Conservation (phyloP, 1,140 invertebrate species). For the Drosophila nikananu region DNA sequence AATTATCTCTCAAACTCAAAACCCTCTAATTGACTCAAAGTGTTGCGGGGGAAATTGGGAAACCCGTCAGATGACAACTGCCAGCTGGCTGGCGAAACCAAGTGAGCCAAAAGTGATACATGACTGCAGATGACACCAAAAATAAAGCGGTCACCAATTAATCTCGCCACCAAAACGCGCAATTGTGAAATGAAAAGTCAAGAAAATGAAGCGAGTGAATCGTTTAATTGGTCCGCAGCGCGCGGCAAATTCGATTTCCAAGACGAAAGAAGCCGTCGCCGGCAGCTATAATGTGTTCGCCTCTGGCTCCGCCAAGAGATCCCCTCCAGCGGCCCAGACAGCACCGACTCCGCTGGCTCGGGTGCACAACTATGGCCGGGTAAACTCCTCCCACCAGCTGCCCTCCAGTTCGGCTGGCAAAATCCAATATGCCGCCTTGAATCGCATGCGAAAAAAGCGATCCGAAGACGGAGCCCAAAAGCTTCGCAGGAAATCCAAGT, state of each 20-base stretch:
- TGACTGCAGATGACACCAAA: slow-evolving; percentile 40
- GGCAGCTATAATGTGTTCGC: slow-evolving; percentile 61
- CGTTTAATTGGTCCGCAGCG: slow-evolving; percentile 69
- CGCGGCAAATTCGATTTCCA: slow-evolving; percentile 24
- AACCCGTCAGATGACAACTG: slow-evolving; percentile 35
- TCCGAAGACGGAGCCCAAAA: slow-evolving; percentile 24
- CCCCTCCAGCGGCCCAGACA: slow-evolving; percentile 8
- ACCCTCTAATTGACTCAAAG: slow-evolving; percentile 39
- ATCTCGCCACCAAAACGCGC: slow-evolving; percentile 52
- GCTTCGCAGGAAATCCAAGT: slow-evolving; percentile 25
- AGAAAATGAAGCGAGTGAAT: slow-evolving; percentile 73
- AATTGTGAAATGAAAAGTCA: slow-evolving; percentile 64
- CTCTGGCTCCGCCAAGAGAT: slow-evolving; percentile 23
- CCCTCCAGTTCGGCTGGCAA: slow-evolving; percentile 60
- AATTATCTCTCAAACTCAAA: background rate
- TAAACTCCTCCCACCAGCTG: slow-evolving; percentile 23
- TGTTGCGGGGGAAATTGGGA: slow-evolving; percentile 27
- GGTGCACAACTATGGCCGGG: slow-evolving; percentile 68
- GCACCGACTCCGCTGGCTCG: slow-evolving; percentile 28
- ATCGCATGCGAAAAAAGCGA: slow-evolving; percentile 70
- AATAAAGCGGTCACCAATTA: slow-evolving; percentile 57
- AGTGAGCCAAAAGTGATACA: slow-evolving; percentile 32
- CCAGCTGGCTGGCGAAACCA: slow-evolving; percentile 19
- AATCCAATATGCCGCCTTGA: slow-evolving; percentile 78
- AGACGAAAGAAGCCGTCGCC: slow-evolving; percentile 42